These are phyloP conservation scores for Drosophila birchii DNA, from an alignment of 2,888 invertebrate species.

Conservation along the genomic window DNA sequence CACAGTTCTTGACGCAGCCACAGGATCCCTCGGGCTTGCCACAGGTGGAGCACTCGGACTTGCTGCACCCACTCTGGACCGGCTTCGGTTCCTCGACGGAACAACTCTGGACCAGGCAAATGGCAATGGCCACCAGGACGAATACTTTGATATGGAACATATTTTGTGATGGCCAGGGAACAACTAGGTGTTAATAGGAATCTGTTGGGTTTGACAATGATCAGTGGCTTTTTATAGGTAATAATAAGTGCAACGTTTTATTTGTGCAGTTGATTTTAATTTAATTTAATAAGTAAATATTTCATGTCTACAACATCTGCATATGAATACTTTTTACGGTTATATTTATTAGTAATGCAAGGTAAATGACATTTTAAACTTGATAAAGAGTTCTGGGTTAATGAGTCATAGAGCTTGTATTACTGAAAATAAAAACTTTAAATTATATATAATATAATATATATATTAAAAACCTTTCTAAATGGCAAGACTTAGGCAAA, in stretches of 20 bases:
- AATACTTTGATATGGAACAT: conserved; percentile 58
- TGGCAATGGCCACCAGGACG: conserved; percentile 46
- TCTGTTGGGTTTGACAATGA: conserved; percentile 12
- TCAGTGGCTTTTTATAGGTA: conserved; percentile 42
- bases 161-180: too few relatives aligned
- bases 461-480: too few relatives aligned
- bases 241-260: neutral
- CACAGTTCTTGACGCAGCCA: neutral
- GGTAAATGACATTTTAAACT: conserved; percentile 1
- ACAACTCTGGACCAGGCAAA: conserved; percentile 44
- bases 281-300: conserved; percentile 17
- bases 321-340: neutral
- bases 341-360: neutral
- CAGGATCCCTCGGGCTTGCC: conserved; percentile 7
- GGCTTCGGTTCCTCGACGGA: conserved; percentile 4
- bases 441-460: too few relatives aligned
- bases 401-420: neutral
- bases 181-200: neutral
- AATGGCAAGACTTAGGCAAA: too few relatives aligned
- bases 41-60: conserved; percentile 4
- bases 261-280: conserved; percentile 57
- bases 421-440: too few relatives aligned
- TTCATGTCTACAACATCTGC: neutral
- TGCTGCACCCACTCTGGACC: neutral
- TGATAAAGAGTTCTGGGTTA: neutral